A percentile compares a stretch with the other conserved stretches of the same genome.
Evolutionary conservation across 2,113 vertebrate species (phyloP).

Genomic region (Epinephelus moara): DNA sequence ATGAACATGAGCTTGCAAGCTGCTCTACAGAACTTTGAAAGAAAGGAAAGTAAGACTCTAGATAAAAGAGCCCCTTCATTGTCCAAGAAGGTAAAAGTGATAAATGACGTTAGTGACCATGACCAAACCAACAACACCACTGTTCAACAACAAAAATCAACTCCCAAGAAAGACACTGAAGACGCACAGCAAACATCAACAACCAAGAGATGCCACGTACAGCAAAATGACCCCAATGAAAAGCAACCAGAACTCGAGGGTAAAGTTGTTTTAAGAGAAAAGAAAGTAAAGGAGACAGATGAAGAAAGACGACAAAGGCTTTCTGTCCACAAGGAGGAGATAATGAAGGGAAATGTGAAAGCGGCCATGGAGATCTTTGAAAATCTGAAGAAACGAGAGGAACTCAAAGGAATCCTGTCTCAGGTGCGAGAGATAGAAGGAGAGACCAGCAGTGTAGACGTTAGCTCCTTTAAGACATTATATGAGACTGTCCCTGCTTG

Average conservation of each 20-base stretch:
- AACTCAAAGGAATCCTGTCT: slow-evolving; percentile 90
- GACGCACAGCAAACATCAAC: slow-evolving; percentile 2
- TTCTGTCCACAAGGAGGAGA: slow-evolving; percentile 93
- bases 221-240: slow-evolving; percentile 22
- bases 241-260: slow-evolving; percentile 28
- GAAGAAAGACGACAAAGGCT: slow-evolving; percentile 89
- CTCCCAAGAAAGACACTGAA: slow-evolving; percentile 9
- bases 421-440: slow-evolving; percentile 90
- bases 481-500: slow-evolving; percentile 89
- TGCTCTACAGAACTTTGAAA: slow-evolving; percentile 71
- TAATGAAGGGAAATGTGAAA: slow-evolving; percentile 90
- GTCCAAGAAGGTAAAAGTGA: slow-evolving; percentile 67
- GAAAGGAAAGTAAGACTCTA: slow-evolving; percentile 55
- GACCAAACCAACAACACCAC: slow-evolving; percentile 26
- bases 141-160: slow-evolving; percentile 31
- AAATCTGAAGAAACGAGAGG: slow-evolving; percentile 89
- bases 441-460: slow-evolving; percentile 83
- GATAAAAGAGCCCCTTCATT: slow-evolving; percentile 41
- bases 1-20: slow-evolving; percentile 62
- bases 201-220: background rate
- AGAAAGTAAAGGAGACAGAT: slow-evolving; percentile 89
- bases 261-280: slow-evolving; percentile 87
- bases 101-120: slow-evolving; percentile 19
- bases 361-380: slow-evolving; percentile 90
- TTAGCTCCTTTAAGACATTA: slow-evolving; percentile 85